A percentile compares a stretch with the other conserved stretches of the same genome.
Conservation (phyloP, 2,797 vertebrate genomes). For the Salarias fasciatus region DNA sequence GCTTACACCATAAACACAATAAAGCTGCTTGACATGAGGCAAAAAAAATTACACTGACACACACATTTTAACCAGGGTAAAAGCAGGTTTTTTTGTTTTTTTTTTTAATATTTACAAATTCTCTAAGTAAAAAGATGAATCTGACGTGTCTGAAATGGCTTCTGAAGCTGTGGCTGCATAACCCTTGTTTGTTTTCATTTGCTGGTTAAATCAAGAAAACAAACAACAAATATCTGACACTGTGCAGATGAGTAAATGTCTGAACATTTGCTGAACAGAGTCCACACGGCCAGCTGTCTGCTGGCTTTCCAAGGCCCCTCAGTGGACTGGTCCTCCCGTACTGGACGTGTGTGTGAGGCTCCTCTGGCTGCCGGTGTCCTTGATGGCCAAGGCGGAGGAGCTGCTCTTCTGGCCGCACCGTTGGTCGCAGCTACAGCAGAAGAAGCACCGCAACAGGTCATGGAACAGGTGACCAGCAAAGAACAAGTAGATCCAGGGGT, state of each 20-base stretch:
- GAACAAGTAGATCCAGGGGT: constrained; percentile 99
- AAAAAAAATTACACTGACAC: too few species aligned
- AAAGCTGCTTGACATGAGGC: too few species aligned
- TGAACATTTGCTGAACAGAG: too few species aligned
- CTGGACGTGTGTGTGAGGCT: constrained; percentile 84
- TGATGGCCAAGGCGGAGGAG: constrained; percentile 84
- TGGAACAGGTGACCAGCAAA: constrained; percentile 96
- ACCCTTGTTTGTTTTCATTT: not conserved
- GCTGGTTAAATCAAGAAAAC: constrained; percentile 3
- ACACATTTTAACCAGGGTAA: too few species aligned
- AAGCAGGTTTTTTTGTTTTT: too few species aligned
- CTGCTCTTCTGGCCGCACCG: constrained; percentile 82
- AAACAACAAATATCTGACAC: constrained; percentile 15
- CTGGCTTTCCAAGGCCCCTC: constrained; percentile 42
- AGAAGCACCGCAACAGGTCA: constrained; percentile 84
- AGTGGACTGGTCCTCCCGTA: constrained; percentile 29
- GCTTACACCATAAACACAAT: too few species aligned
- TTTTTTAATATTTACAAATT: too few species aligned
- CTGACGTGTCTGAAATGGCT: too few species aligned
- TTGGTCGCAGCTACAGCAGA: constrained; percentile 84
- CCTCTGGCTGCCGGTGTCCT: constrained; percentile 86
- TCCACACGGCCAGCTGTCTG: constrained; percentile 19
- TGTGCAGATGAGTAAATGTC: constrained; percentile 30
- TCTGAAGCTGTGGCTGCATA: not conserved
- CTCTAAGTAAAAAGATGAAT: too few species aligned